phyloP scores from a whole-genome alignment of 2,888 invertebrate species.

The Papilio protenor region DNA sequence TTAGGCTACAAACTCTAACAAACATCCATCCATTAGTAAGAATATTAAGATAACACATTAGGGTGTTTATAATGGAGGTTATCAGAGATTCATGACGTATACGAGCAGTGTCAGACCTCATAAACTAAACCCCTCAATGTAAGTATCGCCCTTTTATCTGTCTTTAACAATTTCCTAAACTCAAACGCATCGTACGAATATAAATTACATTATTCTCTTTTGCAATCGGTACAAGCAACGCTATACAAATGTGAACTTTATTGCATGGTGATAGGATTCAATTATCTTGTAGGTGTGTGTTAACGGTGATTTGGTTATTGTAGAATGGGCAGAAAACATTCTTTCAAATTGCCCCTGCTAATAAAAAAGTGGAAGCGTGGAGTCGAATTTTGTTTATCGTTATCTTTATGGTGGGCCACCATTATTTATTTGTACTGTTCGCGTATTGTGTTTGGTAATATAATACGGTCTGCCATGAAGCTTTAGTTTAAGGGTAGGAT shows the following conservation, averaged over 20 bases:
- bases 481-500: conserved; percentile 64
- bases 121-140: conserved; percentile 76
- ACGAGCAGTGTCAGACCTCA: conserved; percentile 66
- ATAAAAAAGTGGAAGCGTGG: conserved; percentile 81
- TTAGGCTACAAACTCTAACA: no score
- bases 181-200: conserved; percentile 81
- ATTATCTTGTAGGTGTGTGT: not conserved
- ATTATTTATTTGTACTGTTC: conserved; percentile 76
- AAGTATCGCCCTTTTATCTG: conserved; percentile 82
- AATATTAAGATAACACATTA: not conserved
- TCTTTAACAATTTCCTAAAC: conserved; percentile 84
- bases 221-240: conserved; percentile 45
- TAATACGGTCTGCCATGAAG: conserved; percentile 74
- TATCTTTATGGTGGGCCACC: conserved; percentile 80
- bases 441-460: conserved; percentile 73
- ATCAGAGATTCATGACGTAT: conserved; percentile 37
- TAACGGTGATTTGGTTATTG: conserved; percentile 44
- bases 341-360: conserved; percentile 82
- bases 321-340: conserved; percentile 70
- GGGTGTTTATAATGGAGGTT: not conserved
- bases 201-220: conserved; percentile 71
- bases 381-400: conserved; percentile 82
- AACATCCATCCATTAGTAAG: no score
- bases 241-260: conserved; percentile 53
- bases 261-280: conserved; percentile 43